Evolutionary conservation across 2,113 vertebrate species (phyloP).

Genomic region (Eurypyga helias): DNA sequence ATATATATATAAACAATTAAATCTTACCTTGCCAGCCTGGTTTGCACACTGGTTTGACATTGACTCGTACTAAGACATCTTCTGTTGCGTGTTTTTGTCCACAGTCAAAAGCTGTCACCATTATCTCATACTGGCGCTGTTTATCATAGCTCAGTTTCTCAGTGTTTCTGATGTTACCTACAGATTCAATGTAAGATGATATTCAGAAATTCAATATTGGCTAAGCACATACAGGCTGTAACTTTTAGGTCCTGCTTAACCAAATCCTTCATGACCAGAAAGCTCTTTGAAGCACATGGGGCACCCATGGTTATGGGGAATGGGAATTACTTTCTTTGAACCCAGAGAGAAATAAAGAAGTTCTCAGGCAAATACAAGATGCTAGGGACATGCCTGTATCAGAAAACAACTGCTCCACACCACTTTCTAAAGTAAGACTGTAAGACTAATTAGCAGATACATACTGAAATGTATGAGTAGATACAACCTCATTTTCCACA

Average conservation of each 20-base stretch:
- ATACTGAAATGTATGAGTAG: neutral
- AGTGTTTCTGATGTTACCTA: conserved; percentile 96
- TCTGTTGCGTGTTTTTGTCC: conserved; percentile 90
- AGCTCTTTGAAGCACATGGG: neutral
- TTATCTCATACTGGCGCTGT: conserved; percentile 89
- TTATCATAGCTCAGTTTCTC: conserved; percentile 93
- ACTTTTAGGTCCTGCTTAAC: neutral
- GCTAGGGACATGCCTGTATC: neutral
- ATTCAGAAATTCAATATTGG: neutral
- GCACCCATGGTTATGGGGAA: neutral
- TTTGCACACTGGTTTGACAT: conserved; percentile 95
- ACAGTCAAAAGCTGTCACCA: conserved; percentile 94
- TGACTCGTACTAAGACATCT: conserved; percentile 87
- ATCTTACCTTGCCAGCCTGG: conserved; percentile 97
- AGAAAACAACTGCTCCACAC: neutral
- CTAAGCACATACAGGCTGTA: neutral
- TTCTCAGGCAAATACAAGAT: neutral
- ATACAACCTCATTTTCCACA: neutral
- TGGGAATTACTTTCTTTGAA: neutral
- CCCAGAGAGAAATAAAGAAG: neutral
- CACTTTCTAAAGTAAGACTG: neutral
- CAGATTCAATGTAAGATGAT: neutral
- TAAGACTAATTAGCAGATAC: neutral
- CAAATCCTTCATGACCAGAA: neutral
- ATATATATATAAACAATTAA: neutral